Base-by-base conservation (phyloP, 2,797 vertebrate species). In the Sebastes baramenuke region DNA sequence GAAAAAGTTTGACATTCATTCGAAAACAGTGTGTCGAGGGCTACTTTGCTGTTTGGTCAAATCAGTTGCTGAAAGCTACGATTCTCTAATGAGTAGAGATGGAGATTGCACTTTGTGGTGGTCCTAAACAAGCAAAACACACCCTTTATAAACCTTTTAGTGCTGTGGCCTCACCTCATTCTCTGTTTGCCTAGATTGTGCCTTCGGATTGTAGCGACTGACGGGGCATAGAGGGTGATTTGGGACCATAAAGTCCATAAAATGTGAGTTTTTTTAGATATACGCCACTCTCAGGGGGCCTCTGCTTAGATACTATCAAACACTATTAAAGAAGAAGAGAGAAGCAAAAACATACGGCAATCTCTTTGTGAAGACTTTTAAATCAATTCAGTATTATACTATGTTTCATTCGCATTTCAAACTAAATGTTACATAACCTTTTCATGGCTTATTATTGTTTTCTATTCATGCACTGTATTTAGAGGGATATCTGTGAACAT, bases 371-470 rank as follows among this genome's bases (percentile, higher is more conserved):
- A 68, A 60, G 20, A 68, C 1, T 10, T 81, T 77, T 36, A 24
- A 82, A 36, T 80, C 77, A 18, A 0, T 81, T 88, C 75, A 91
- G 82, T 91, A 74, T 91, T 86, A 42, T 42, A 77, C 13, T 74
- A 49, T 55, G 30, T 72, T 34, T 78, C 25, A 27, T 69, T 67
- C 67, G 8, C 62, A 61, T 87, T 89, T 85, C 54, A 55, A 64
- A 58, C 61, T 38, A 54, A 69, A 65, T 79, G 76, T 83, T 82
- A 72, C 70, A 68, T 27, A 77, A 52, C 10, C 32, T 67, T 68
- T 65, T 8, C 10, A 64, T 4, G 11, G 49, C 59, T 81, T n/a
- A 66, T 67, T 74, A 13, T 67, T 54, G 36, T 66, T 77, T 71
- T 72, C 38, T 78, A 11, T 67, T 52, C 24, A 18, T 66, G 67